Evolutionary conservation across 1,140 invertebrate species (phyloP).

Genomic region (Bombus waltoni): DNA sequence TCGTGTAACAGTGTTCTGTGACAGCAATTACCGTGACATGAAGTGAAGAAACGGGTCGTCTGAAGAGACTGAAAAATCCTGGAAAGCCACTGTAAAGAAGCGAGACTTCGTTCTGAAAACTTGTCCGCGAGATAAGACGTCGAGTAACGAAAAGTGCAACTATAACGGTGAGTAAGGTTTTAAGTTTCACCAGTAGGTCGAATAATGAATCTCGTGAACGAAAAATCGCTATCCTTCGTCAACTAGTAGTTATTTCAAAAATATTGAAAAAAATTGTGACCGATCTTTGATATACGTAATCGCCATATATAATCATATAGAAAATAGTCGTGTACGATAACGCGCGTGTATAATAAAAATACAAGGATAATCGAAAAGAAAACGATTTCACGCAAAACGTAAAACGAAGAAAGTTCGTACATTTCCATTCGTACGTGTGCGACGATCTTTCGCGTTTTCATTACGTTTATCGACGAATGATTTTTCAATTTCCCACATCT

Average conservation of each 20-base stretch:
- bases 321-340: no score
- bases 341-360: no score
- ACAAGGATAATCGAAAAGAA: not conserved
- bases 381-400: not conserved
- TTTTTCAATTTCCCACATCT: constrained; percentile 66
- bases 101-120: constrained; percentile 20
- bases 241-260: not conserved
- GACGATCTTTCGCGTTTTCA: not conserved
- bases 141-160: constrained; percentile 36
- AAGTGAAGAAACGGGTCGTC: constrained; percentile 49
- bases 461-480: constrained; percentile 24
- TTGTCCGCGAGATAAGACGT: constrained; percentile 28
- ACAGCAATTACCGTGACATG: constrained; percentile 59
- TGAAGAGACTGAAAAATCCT: constrained; percentile 38
- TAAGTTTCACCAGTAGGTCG: not conserved
- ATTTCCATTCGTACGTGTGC: not conserved
- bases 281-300: not conserved
- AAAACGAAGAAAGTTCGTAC: constrained; percentile 1
- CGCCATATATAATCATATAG: no score
- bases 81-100: constrained; percentile 34
- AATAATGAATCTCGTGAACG: no score
- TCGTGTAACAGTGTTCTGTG: constrained; percentile 57
- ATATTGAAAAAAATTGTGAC: not conserved
- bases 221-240: not conserved
- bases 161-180: constrained; percentile 48